Percentiles rank a stretch among this genome's conserved stretches.
Evolutionary conservation across 2,797 vertebrate genomes (phyloP).

Genomic region (Tapera naevia): DNA sequence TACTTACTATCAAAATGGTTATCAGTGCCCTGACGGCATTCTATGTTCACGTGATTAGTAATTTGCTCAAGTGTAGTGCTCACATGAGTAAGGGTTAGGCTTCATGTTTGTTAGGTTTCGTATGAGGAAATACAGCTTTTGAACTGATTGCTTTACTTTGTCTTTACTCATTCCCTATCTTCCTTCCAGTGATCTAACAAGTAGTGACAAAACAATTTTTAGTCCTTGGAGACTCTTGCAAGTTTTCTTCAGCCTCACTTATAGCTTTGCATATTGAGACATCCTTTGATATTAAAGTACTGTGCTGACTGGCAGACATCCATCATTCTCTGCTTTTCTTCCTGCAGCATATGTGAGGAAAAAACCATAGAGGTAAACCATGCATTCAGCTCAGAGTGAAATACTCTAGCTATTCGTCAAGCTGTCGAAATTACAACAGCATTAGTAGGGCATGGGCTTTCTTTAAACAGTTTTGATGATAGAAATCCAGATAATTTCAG

Average conservation of each 20-base stretch:
- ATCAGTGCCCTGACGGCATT: background rate
- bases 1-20: background rate
- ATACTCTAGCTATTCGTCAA: background rate
- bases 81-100: background rate
- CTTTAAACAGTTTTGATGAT: slow-evolving; percentile 10
- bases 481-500: slow-evolving; percentile 4
- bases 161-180: background rate
- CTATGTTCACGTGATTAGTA: background rate
- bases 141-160: background rate
- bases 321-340: background rate
- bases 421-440: background rate
- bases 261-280: background rate
- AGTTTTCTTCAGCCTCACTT: background rate
- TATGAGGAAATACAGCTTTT: background rate
- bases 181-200: slow-evolving; percentile 11
- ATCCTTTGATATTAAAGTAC: background rate
- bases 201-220: background rate
- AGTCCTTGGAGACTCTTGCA: background rate
- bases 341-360: background rate
- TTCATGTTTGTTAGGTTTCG: background rate
- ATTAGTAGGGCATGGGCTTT: background rate
- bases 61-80: background rate
- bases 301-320: background rate
- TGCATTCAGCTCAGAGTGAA: background rate
- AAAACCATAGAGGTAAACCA: background rate